A percentile compares a stretch with the other conserved stretches of the same genome.
Conservation (phyloP, 1,140 invertebrate genomes). For the Drosophila nannoptera region DNA sequence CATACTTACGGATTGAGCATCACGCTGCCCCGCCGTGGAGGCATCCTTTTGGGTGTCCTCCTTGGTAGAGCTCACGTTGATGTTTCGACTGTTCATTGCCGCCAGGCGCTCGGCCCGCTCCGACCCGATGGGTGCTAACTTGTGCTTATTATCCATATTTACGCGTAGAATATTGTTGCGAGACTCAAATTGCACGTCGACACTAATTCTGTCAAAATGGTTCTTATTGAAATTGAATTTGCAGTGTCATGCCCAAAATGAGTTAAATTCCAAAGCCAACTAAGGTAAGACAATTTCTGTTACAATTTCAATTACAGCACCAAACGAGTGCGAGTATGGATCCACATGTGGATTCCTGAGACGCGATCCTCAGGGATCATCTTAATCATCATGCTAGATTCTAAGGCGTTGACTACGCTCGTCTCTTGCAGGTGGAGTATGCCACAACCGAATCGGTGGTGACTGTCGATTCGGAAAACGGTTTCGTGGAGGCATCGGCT, state of each 20-base stretch:
- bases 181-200: background rate
- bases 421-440: constrained; percentile 84
- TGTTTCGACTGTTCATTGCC: constrained; percentile 4
- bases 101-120: constrained; percentile 23
- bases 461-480: constrained; percentile 93
- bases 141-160: background rate
- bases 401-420: too few species aligned
- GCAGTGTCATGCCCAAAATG: constrained; percentile 6
- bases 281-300: background rate
- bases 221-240: constrained; percentile 1
- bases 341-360: too few species aligned
- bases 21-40: background rate
- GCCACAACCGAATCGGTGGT: constrained; percentile 91
- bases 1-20: constrained; percentile 5
- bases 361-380: background rate
- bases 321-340: too few species aligned
- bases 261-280: background rate
- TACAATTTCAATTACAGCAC: background rate
- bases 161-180: background rate
- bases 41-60: background rate
- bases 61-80: background rate
- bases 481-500: constrained; percentile 93
- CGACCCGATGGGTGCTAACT: constrained; percentile 19
- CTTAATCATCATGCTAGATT: background rate
- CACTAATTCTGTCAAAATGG: background rate